Base-by-base conservation (phyloP, 1,140 invertebrate species). In the Eufriesea mexicana region DNA sequence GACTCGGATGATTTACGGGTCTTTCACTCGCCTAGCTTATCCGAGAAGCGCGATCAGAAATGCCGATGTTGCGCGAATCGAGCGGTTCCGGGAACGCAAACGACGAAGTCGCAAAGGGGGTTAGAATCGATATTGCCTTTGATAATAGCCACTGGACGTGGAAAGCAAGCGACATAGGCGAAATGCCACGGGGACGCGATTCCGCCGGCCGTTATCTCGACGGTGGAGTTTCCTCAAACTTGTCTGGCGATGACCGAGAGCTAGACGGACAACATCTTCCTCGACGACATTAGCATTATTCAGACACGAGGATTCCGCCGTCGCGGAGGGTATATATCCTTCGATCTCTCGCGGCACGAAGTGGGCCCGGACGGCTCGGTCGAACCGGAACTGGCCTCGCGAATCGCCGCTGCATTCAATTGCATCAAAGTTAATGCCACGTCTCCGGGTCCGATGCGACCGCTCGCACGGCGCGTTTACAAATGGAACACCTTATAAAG, bases 401-500 rank as follows among this genome's bases (percentile, higher is more conserved):
- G 61, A 75, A 73, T 79, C 72, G 75, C 76, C 85, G 77, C 23
- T 70, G 59, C 72, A 68, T 82, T 73, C 84, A 83, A 45, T 70
- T 49, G 70, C 86, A 75, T 86, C 85, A 54, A 75, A 86, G 85
- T 79, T 87, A 73, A 87, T 87, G 71, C 86, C 74, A 54, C 72
- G 67, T 84, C 75, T 61, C 64, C 67, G 45, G 20, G 8, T 42
- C 47, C 83, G 64, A 75, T 76, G 80, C 70, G 68, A 84, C 77
- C 14, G 76, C 82, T 61, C 82, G 70, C 83, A 80, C 78, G 35
- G 47, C 74, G 72, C 57, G 84, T 45, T 84, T 66, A 57, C 85
- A 86, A 84, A 87, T 76, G 77, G 84, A 84, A 71, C 85, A 86
- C 89, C 83, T 86, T 91, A 86, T 89, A 89, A 73, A 83, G 83